Base-by-base conservation (phyloP, 2,113 vertebrate species). In the Meleagris gallopavo region DNA sequence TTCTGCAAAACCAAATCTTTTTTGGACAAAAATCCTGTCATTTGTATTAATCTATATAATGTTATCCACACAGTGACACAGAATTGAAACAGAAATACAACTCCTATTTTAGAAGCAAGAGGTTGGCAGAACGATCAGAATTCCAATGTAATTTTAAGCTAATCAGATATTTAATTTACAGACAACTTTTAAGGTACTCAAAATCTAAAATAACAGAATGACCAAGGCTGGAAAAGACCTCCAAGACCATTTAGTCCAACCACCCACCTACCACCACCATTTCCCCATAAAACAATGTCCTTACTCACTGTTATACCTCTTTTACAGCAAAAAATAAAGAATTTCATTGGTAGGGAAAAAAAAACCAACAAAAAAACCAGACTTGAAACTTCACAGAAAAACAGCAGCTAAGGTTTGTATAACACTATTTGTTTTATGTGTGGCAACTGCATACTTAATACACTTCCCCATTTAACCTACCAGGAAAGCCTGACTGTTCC, bases 401-500 rank as follows among this genome's bases (percentile, higher is more conserved):
- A 74, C 83, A 46, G 7, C 57, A 73, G 30, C 64, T 70, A 22
- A n/a, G 58, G 71, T 34, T 72, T 32, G 16, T 20, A 52, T 25
- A 36, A 66, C 78, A 83, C 66, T 27, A 12, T 90, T 88, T 46
- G 25, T 75, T 95, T 95, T 81, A 89, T 3, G 1, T 1, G 5
- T 38, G 88, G 2, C 57, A 91, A 77, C 91, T 62, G 50, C 70
- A 77, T 61, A 67, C 34, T 91, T 67, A 52, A 57, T 2, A 2
- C 45, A 75, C 8, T 34, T 86, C 81, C 71, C 65, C 65, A 36
- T 38, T 48, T 46, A 74, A 80, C 85, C 72, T 61, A 41, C 25
- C 18, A 36, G 55, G 70, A 91, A 95, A 66, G 40, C 86, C 80
- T 72, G 62, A 88, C 74, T 90, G 87, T 93, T 94, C 67, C 50